Conservation (phyloP, 1,140 invertebrate genomes). For the Bombyx mandarina region DNA sequence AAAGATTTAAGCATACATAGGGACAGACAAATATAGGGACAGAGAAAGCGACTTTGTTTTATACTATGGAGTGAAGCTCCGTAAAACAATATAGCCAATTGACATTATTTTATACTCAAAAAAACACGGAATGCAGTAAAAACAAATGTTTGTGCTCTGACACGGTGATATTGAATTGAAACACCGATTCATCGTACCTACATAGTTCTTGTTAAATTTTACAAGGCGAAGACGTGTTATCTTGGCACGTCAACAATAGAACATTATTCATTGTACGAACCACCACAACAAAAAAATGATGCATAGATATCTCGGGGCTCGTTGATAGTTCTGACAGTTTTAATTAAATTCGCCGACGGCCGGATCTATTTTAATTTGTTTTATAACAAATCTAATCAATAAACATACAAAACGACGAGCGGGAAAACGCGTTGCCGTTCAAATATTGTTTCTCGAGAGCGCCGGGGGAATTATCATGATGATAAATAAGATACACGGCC, state of each 20-base stretch:
- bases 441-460: conserved; percentile 52
- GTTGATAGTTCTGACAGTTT: conserved; percentile 32
- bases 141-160: conserved; percentile 8
- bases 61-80: too few species aligned
- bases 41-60: too few species aligned
- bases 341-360: conserved; percentile 48
- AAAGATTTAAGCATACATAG: too few species aligned
- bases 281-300: conserved; percentile 33
- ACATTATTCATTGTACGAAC: conserved; percentile 36
- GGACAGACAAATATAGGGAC: too few species aligned
- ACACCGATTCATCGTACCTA: conserved; percentile 33
- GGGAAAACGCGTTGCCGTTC: conserved; percentile 36
- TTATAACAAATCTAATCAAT: conserved; percentile 54
- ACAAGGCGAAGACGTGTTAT: conserved; percentile 41
- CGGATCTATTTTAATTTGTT: conserved; percentile 45
- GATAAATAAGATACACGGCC: conserved; percentile 60
- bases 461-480: conserved; percentile 55
- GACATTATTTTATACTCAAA: not conserved
- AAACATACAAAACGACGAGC: conserved; percentile 45
- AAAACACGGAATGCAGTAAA: conserved; percentile 33
- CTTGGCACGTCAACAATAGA: conserved; percentile 42
- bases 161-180: too few species aligned
- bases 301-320: conserved; percentile 27
- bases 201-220: conserved; percentile 32
- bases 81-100: too few species aligned